Evolutionary conservation across 2,113 vertebrate species (phyloP).

Genomic region (Panthera leo): DNA sequence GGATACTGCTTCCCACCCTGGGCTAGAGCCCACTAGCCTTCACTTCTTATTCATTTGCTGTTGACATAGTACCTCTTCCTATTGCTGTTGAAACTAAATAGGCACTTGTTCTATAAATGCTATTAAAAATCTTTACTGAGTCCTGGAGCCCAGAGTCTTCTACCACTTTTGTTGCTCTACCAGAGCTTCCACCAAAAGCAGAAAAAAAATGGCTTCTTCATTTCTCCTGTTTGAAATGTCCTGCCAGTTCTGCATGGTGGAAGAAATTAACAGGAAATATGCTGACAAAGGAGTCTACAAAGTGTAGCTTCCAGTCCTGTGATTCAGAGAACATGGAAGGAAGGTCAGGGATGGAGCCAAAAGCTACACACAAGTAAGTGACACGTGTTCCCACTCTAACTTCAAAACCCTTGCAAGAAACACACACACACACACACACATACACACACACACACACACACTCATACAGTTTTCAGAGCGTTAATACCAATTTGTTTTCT

Average conservation of each 20-base stretch:
- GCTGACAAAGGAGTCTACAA: neutral
- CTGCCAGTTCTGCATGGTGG: neutral
- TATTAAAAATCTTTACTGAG: conserved; percentile 1
- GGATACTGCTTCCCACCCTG: neutral
- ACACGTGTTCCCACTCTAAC: neutral
- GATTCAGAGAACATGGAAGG: neutral
- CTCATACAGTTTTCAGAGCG: neutral
- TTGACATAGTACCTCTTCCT: neutral
- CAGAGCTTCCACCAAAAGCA: neutral
- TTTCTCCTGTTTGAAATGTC: neutral
- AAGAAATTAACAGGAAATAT: neutral
- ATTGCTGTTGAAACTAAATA: neutral
- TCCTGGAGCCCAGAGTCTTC: neutral
- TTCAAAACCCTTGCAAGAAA: neutral
- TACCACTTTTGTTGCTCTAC: neutral
- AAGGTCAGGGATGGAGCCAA: neutral
- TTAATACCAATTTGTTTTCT: neutral
- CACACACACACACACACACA: neutral
- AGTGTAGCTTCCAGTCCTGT: neutral
- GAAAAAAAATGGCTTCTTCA: neutral
- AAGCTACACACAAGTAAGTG: neutral
- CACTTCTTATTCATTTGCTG: neutral
- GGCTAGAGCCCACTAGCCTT: neutral
- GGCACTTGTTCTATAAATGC: neutral
- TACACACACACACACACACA: neutral